Evolutionary conservation across 2,797 vertebrate species (phyloP).

Genomic region (Brachyalestes nurse): DNA sequence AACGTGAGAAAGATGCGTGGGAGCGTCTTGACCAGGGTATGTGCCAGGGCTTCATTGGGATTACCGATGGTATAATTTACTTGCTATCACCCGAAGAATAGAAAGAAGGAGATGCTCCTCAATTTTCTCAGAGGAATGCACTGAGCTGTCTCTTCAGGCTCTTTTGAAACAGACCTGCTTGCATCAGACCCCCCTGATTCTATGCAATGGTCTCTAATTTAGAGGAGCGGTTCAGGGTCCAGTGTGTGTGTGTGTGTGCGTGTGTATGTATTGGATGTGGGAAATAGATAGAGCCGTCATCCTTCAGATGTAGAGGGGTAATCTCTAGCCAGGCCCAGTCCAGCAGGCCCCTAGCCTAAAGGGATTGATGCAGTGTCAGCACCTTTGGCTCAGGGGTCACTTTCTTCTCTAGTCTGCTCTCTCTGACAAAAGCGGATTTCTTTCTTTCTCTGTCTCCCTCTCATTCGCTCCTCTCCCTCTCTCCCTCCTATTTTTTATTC

Average conservation of each 20-base stretch:
- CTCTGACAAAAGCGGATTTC: constrained; percentile 88
- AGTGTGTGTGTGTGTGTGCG: constrained; percentile 30
- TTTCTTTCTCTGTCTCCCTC: constrained; percentile 68
- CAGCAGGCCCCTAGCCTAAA: constrained; percentile 93
- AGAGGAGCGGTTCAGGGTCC: constrained; percentile 76
- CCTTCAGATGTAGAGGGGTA: constrained; percentile 94
- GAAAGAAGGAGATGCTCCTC: constrained; percentile 68
- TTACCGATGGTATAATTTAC: constrained; percentile 81
- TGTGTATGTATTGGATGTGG: constrained; percentile 75
- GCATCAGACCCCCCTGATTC: constrained; percentile 72
- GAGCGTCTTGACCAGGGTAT: constrained; percentile 79
- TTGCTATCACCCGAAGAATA: constrained; percentile 76
- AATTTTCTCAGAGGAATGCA: constrained; percentile 71
- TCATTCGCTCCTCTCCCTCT: constrained; percentile 54
- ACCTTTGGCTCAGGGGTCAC: constrained; percentile 95
- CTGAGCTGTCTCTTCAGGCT: constrained; percentile 80
- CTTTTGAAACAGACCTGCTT: constrained; percentile 62
- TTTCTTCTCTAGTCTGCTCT: constrained; percentile 89
- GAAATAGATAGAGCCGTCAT: constrained; percentile 83
- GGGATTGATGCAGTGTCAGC: constrained; percentile 97
- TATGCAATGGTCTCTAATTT: constrained; percentile 86
- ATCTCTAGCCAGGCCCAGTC: constrained; percentile 88
- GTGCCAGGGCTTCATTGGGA: constrained; percentile 79
- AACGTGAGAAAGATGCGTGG: constrained; percentile 78
- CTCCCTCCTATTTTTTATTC: constrained; percentile 53